A percentile compares a stretch with the other conserved stretches of the same genome.
Evolutionary conservation across 1,140 invertebrate genomes (phyloP).

Genomic region (Drosophila eugracilis): DNA sequence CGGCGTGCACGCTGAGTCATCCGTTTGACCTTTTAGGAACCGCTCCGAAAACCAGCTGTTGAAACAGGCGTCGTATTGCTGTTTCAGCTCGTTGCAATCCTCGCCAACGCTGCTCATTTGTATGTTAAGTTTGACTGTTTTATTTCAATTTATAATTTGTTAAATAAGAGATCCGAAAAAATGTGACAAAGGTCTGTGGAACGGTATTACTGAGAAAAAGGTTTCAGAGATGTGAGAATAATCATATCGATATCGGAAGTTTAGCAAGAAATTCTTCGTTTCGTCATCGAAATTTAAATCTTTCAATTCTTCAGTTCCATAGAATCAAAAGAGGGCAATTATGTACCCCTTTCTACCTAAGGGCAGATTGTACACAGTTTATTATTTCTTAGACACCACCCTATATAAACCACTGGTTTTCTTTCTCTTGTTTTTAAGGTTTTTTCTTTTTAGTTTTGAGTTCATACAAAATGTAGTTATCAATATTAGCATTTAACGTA

Average conservation of each 20-base stretch:
- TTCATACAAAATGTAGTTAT: slow-evolving; percentile 74
- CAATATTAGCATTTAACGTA: slow-evolving; percentile 55
- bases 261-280: neutral
- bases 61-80: slow-evolving; percentile 96
- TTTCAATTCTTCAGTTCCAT: neutral
- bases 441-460: slow-evolving; percentile 38
- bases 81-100: slow-evolving; percentile 95
- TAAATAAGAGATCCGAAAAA: slow-evolving; percentile 54
- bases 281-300: slow-evolving; percentile 9
- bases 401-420: neutral
- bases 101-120: slow-evolving; percentile 94
- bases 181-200: slow-evolving; percentile 33
- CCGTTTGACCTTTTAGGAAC: slow-evolving; percentile 93
- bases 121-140: too few species aligned
- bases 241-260: neutral
- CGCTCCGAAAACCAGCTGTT: slow-evolving; percentile 96
- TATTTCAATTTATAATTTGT: slow-evolving; percentile 52
- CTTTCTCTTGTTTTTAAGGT: slow-evolving; percentile 14
- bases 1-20: slow-evolving; percentile 92
- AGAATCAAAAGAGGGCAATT: too few species aligned
- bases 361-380: too few species aligned
- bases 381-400: too few species aligned
- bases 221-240: slow-evolving; percentile 5
- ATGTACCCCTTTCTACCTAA: too few species aligned
- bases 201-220: slow-evolving; percentile 2